A percentile compares a stretch with the other conserved stretches of the same genome.
phyloP scores from a whole-genome alignment of 2,113 vertebrate genomes.

The Myiozetetes cayanensis region DNA sequence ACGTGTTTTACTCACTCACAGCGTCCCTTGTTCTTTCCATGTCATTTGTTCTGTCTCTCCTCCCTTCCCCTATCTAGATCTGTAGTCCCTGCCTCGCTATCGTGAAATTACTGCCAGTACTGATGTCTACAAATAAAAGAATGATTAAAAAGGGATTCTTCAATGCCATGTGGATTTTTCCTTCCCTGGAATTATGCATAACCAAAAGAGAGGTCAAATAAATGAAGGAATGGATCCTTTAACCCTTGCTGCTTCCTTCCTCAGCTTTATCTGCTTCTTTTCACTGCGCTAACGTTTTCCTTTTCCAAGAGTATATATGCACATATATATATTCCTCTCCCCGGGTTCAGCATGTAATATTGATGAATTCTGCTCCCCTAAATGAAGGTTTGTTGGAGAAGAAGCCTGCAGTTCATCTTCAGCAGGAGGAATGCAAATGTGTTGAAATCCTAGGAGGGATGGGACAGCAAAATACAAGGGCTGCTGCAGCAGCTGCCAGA shows the following conservation, averaged over 20 bases:
- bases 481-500: constrained; percentile 38
- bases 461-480: background rate
- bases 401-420: constrained; percentile 36
- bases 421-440: constrained; percentile 36
- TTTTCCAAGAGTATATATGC: background rate
- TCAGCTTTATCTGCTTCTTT: background rate
- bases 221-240: constrained; percentile 13
- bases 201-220: constrained; percentile 38
- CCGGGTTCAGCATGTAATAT: constrained; percentile 59
- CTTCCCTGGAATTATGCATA: constrained; percentile 25
- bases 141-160: constrained; percentile 57
- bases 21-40: background rate
- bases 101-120: constrained; percentile 2
- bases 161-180: constrained; percentile 25
- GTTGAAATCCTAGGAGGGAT: constrained; percentile 42
- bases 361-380: constrained; percentile 59
- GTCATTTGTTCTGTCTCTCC: background rate
- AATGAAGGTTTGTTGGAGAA: constrained; percentile 26
- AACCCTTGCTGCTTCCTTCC: background rate
- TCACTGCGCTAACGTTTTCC: background rate
- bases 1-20: background rate
- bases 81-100: background rate
- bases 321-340: background rate
- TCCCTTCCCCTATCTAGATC: background rate
- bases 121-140: constrained; percentile 51